These are phyloP conservation scores for Dreissena rostriformis DNA, from an alignment of 1,140 invertebrate genomes.

Conservation along the genomic window DNA sequence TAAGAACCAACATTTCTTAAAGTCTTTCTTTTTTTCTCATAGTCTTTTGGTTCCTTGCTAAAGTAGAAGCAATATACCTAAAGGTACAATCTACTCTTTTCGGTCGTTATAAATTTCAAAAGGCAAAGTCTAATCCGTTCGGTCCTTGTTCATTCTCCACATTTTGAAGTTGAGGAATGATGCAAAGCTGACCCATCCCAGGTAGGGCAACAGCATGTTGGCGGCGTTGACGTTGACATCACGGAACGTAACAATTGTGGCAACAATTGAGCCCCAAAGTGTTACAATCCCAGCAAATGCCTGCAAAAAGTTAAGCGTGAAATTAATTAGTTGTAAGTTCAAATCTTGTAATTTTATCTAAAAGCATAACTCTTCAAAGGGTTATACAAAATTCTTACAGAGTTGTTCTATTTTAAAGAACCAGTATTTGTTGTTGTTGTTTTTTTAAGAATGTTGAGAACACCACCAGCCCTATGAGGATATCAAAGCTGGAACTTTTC, in stretches of 20 bases:
- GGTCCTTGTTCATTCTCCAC: slow-evolving; percentile 84
- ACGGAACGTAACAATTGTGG: slow-evolving; percentile 86
- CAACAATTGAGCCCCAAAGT: slow-evolving; percentile 86
- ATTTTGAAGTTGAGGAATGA: slow-evolving; percentile 86
- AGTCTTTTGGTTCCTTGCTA: background rate
- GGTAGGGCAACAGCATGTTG: slow-evolving; percentile 89
- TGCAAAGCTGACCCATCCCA: slow-evolving; percentile 89
- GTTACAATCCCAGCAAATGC: slow-evolving; percentile 87
- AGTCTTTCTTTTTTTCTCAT: too few relatives aligned
- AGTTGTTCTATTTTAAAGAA: background rate
- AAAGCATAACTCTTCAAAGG: background rate
- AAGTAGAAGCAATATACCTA: background rate
- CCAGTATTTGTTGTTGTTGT: background rate
- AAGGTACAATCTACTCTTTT: background rate
- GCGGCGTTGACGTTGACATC: slow-evolving; percentile 87
- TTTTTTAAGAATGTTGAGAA: background rate
- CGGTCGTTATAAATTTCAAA: background rate
- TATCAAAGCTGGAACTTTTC: background rate
- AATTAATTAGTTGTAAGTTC: background rate
- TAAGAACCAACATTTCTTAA: too few relatives aligned
- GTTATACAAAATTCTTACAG: background rate
- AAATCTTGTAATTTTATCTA: too few relatives aligned
- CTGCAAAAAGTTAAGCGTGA: slow-evolving; percentile 81
- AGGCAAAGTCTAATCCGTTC: background rate
- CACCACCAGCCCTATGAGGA: background rate